phyloP scores from a whole-genome alignment of 2,888 invertebrate genomes.

The Andrena minutula region DNA sequence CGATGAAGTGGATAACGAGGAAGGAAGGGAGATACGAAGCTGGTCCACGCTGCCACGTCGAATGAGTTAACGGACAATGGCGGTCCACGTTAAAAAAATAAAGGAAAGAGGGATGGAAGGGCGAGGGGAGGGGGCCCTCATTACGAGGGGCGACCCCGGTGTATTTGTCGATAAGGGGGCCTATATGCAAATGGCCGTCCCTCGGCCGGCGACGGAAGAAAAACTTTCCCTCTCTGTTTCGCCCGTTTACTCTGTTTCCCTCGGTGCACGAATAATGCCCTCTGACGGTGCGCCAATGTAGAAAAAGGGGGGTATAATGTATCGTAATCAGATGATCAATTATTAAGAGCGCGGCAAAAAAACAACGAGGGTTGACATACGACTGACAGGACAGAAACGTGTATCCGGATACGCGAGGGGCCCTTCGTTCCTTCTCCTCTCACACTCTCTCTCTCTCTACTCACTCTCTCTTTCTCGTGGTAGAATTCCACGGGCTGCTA shows the following conservation, averaged over 20 bases:
- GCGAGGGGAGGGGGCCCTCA: constrained; percentile 78
- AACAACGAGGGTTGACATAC: constrained; percentile 84
- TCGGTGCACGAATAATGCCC: constrained; percentile 79
- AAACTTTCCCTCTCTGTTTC: constrained; percentile 78
- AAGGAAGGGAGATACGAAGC: constrained; percentile 75
- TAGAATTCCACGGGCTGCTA: constrained; percentile 27
- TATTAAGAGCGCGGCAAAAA: constrained; percentile 83
- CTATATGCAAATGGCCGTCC: constrained; percentile 82
- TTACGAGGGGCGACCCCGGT: constrained; percentile 82
- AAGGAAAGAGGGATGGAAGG: constrained; percentile 67
- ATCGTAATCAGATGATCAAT: constrained; percentile 85
- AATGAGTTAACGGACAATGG: constrained; percentile 81
- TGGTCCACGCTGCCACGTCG: constrained; percentile 76
- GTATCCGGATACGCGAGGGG: constrained; percentile 70
- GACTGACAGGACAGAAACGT: constrained; percentile 76
- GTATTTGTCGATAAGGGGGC: constrained; percentile 84
- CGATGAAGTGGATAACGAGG: constrained; percentile 67
- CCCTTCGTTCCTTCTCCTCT: constrained; percentile 45
- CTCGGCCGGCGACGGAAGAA: constrained; percentile 74
- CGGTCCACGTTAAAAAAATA: constrained; percentile 75
- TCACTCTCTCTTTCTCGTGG: constrained; percentile 14
- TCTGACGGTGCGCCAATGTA: constrained; percentile 67
- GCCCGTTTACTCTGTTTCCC: constrained; percentile 61
- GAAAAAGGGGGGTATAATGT: constrained; percentile 80
- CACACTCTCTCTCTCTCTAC: constrained; percentile 44